phyloP scores from a whole-genome alignment of 2,888 invertebrate genomes.

The Chrysotoxum bicinctum region DNA sequence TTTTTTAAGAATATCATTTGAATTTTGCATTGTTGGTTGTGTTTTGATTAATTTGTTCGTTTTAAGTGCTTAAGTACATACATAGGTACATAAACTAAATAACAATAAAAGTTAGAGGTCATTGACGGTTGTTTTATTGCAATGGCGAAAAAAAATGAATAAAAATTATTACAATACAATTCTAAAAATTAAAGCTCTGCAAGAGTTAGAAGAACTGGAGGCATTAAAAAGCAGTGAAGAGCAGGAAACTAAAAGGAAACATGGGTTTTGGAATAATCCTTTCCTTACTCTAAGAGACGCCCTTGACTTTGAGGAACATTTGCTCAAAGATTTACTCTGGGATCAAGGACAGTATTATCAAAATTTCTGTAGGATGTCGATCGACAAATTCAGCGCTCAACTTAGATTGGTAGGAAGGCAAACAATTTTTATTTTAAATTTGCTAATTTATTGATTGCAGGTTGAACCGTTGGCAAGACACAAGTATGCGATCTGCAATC shows the following conservation, averaged over 20 bases:
- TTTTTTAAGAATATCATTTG: too few species aligned
- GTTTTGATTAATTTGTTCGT: too few species aligned
- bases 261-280: not conserved
- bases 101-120: too few species aligned
- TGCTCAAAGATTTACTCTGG: not conserved
- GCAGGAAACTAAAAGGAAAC: constrained; percentile 16
- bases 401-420: not conserved
- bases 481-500: not conserved
- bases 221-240: too few species aligned
- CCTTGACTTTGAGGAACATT: not conserved
- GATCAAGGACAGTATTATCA: not conserved
- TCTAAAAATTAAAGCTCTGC: too few species aligned
- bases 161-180: too few species aligned
- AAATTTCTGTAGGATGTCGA: not conserved
- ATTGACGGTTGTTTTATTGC: too few species aligned
- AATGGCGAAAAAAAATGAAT: too few species aligned
- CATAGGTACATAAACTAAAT: too few species aligned
- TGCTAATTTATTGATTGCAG: not conserved
- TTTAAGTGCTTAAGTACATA: too few species aligned
- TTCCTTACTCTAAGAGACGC: not conserved
- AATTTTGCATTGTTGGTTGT: too few species aligned
- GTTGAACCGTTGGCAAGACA: not conserved
- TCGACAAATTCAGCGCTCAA: not conserved
- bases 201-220: too few species aligned
- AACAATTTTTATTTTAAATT: not conserved